Evolutionary conservation across 2,797 vertebrate species (phyloP), one percentile per base, ranked within the genome.

Genomic region (Pseudochaenichthys georgianus): DNA sequence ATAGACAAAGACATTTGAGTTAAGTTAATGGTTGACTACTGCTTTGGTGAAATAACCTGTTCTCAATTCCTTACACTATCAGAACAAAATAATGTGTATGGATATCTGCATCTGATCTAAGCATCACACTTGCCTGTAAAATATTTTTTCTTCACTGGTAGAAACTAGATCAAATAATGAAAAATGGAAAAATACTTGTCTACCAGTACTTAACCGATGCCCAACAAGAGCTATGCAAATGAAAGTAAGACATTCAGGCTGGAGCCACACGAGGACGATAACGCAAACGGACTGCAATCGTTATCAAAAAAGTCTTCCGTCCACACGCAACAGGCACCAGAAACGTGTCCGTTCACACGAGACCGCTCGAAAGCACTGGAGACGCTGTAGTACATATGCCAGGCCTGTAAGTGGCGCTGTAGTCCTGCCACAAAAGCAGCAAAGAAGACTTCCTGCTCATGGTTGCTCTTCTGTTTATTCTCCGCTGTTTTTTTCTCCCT

Each of bases 31-130:
- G 64, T 69, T 19, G n/a, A 55, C 53, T 34, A 43, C 64, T 52
- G 74, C 74, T 68, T 50, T 60, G 61, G 54, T 75, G 17, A 77
- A 74, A 64, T 64, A 19, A 71, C 52, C 15, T 16, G 17, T 51
- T 19, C 28, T 60, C 15, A 50, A 71, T 60, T 73, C 52, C 52
- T 83, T 21, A 53, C 50, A 23, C 59, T 45, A 50, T 68, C 63
- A 70, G 47, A 17, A 66, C 2, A 3, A 15, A 10, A 15, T 16
- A 51, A 0, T 0, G 23, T 57, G 61, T 52, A 19, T 23, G 28
- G 11, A 61, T 64, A 65, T 51, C 64, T 73, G 43, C 7, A 6
- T 65, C 9, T 16, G 45, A 71, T 52, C 38, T 31, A 19, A 61
- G n/a, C 13, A 15, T 50, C 16, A 46, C 52, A 38, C 42, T 23